Conservation (phyloP, 2,797 vertebrate species). For the Bufotes viridis region DNA sequence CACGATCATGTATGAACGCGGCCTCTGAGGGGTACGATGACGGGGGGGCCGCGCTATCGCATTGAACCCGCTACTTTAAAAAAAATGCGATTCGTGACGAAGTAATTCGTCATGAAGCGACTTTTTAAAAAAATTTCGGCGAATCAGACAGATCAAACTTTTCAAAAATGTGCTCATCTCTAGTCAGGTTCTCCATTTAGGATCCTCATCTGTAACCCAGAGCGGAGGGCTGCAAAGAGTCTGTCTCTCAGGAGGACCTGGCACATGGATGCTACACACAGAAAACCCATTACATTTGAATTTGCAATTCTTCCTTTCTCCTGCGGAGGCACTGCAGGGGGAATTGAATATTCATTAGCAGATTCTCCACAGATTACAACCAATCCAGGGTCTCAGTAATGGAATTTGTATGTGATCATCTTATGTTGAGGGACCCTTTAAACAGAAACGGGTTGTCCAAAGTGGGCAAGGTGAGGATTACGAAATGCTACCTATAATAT, state of each 20-base stretch:
- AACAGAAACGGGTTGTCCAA: neutral
- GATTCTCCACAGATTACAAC: neutral
- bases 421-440: neutral
- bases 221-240: neutral
- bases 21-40: too few relatives aligned
- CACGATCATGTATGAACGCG: too few relatives aligned
- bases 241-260: neutral
- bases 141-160: too few relatives aligned
- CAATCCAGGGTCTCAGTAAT: neutral
- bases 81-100: too few relatives aligned
- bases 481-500: neutral
- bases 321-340: conserved; percentile 10
- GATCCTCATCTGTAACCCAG: neutral
- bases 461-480: neutral
- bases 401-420: neutral
- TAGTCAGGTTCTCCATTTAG: neutral
- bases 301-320: neutral
- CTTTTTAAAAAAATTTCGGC: too few relatives aligned
- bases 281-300: neutral
- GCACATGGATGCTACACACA: neutral
- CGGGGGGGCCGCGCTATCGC: too few relatives aligned
- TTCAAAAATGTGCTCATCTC: too few relatives aligned
- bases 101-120: too few relatives aligned
- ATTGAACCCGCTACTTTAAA: too few relatives aligned
- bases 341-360: neutral